Percentiles rank a stretch among this genome's conserved stretches.
Evolutionary conservation across 2,113 vertebrate species (phyloP).

Genomic region (Nannospalax galili): DNA sequence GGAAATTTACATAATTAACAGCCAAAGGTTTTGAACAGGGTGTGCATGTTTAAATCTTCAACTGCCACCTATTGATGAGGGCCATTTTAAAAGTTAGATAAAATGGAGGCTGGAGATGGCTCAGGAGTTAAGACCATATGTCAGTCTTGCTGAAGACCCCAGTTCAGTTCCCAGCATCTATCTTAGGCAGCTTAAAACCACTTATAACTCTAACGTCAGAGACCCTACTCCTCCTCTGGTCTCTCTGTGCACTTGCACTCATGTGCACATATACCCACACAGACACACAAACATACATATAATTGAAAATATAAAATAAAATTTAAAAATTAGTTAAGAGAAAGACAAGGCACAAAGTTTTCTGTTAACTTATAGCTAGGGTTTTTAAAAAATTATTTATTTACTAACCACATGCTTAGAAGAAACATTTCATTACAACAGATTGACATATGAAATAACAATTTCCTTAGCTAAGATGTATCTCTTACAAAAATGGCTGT

Average conservation of each 20-base stretch:
- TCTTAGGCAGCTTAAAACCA: neutral
- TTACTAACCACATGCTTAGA: no score
- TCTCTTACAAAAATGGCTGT: no score
- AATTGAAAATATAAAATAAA: no score
- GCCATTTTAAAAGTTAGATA: neutral
- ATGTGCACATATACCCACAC: neutral
- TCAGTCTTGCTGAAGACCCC: neutral
- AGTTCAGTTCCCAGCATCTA: neutral
- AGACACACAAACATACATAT: no score
- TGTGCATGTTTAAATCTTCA: constrained; percentile 1
- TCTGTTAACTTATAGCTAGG: neutral
- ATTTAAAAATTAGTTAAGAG: neutral
- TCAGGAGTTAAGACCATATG: neutral
- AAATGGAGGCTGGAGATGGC: neutral
- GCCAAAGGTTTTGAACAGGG: neutral
- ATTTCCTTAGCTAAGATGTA: no score
- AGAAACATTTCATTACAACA: no score
- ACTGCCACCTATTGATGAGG: neutral
- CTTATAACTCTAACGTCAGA: neutral
- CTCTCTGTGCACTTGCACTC: neutral
- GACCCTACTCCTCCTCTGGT: neutral
- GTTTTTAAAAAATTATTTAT: constrained; percentile 37
- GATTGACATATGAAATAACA: no score
- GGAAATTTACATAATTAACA: neutral
- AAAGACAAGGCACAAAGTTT: neutral